These are phyloP conservation scores for Chelmon rostratus DNA, from an alignment of 2,797 vertebrate species.

Conservation along the genomic window DNA sequence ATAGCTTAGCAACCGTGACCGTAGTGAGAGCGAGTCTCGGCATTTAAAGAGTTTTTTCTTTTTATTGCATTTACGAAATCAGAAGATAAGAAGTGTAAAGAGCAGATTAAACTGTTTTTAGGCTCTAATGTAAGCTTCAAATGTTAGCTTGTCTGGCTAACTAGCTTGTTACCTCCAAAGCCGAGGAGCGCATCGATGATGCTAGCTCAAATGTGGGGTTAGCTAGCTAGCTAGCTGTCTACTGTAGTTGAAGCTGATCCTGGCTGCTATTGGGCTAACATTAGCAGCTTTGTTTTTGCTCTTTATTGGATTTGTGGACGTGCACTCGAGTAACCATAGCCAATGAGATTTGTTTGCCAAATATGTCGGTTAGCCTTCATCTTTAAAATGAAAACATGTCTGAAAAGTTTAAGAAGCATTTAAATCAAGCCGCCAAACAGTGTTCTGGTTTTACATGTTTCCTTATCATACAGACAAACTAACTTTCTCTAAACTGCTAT, in stretches of 20 bases:
- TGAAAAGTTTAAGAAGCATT: no score
- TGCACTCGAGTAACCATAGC: background rate
- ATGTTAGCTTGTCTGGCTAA: background rate
- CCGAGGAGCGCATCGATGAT: background rate
- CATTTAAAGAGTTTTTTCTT: background rate
- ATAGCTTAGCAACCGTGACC: background rate
- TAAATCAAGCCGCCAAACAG: background rate
- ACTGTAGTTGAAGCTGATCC: background rate
- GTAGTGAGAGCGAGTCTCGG: background rate
- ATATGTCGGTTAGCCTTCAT: background rate
- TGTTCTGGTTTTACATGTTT: no score
- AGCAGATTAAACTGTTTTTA: no score
- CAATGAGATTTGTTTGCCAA: background rate
- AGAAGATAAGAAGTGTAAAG: background rate
- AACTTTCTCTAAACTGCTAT: background rate
- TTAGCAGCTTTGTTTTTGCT: background rate
- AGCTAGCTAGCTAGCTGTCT: background rate
- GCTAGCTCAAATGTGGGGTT: background rate
- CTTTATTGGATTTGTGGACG: no score
- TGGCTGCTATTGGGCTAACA: background rate
- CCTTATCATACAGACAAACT: no score
- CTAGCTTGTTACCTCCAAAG: background rate
- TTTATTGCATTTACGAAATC: background rate
- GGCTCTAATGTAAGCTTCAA: background rate
- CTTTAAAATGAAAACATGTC: background rate